phyloP scores from a whole-genome alignment of 2,113 vertebrate genomes.

The Lanius ludovicianus region DNA sequence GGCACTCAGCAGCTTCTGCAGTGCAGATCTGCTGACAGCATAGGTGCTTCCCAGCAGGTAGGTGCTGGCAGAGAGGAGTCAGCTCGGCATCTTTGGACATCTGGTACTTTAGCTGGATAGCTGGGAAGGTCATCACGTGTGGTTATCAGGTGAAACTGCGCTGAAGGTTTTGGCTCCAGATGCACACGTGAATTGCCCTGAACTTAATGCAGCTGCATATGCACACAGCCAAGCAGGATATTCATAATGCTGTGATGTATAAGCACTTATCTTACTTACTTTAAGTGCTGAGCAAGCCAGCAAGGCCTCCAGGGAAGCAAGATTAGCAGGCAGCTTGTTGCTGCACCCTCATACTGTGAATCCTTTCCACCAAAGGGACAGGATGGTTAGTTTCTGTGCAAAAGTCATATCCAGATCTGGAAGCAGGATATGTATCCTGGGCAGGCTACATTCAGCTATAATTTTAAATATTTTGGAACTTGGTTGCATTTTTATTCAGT shows the following conservation, averaged over 20 bases:
- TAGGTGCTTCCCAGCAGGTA: neutral
- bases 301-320: neutral
- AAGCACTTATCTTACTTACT: constrained; percentile 15
- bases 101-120: neutral
- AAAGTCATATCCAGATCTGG: neutral
- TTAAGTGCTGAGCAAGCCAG: neutral
- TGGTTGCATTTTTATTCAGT: neutral
- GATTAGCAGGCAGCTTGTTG: neutral
- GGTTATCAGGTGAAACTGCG: neutral
- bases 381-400: neutral
- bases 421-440: neutral
- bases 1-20: too few species aligned
- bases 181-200: neutral
- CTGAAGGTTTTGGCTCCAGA: neutral
- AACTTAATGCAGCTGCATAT: neutral
- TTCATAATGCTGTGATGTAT: neutral
- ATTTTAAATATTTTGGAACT: neutral
- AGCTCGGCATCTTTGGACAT: neutral
- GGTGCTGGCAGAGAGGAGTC: neutral
- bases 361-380: neutral
- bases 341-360: neutral
- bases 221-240: neutral
- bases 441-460: neutral
- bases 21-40: neutral
- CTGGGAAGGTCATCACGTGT: neutral